phyloP scores from a whole-genome alignment of 1,140 invertebrate species.

The Caenorhabditis briggsae region DNA sequence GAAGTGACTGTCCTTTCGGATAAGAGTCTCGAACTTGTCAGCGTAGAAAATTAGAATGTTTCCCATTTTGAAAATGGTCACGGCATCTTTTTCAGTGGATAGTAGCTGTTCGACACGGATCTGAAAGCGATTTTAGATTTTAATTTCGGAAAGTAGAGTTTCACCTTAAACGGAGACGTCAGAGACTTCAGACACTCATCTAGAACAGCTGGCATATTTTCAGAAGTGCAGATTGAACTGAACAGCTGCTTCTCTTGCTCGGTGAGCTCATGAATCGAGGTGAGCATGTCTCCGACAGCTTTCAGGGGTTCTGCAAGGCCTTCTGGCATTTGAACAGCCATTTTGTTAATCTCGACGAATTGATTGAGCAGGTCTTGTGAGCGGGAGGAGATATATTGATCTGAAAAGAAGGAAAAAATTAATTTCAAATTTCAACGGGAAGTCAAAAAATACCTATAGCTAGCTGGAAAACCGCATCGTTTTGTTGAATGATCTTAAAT shows the following conservation, averaged over 20 bases:
- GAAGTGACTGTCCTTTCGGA: constrained; percentile 32
- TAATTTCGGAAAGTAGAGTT: neutral
- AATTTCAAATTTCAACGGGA: neutral
- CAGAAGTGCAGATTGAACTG: constrained; percentile 17
- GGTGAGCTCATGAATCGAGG: constrained; percentile 42
- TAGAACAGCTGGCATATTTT: constrained; percentile 9
- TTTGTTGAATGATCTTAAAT: constrained; percentile 21
- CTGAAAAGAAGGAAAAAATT: neutral
- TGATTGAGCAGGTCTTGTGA: constrained; percentile 30
- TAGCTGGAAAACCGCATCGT: constrained; percentile 36
- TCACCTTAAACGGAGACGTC: constrained; percentile 28
- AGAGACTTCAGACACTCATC: constrained; percentile 34
- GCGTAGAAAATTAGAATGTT: constrained; percentile 34
- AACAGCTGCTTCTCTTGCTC: constrained; percentile 44
- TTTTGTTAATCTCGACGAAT: constrained; percentile 38
- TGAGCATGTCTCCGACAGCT: constrained; percentile 32
- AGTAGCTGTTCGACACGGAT: constrained; percentile 23
- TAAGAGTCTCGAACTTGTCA: constrained; percentile 10
- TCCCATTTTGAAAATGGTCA: constrained; percentile 38
- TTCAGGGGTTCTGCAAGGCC: constrained; percentile 27
- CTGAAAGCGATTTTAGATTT: neutral
- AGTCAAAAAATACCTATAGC: neutral
- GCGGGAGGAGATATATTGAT: constrained; percentile 32
- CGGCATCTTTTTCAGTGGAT: constrained; percentile 4
- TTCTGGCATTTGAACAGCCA: constrained; percentile 47